A percentile compares a stretch with the other conserved stretches of the same genome.
Evolutionary conservation across 2,797 vertebrate genomes (phyloP).

Genomic region (Delichon dasypus): DNA sequence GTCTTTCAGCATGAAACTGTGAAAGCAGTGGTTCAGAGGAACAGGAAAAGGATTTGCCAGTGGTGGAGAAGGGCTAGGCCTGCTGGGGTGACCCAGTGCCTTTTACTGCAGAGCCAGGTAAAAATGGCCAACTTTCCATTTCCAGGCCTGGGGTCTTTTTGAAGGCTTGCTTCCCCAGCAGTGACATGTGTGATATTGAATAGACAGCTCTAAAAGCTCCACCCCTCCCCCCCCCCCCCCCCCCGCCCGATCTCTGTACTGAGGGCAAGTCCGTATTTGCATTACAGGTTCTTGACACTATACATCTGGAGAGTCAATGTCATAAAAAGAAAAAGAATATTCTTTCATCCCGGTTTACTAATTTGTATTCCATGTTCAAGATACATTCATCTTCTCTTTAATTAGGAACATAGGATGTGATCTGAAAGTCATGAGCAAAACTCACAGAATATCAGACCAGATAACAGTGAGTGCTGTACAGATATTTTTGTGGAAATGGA

Average conservation of each 20-base stretch:
- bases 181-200: background rate
- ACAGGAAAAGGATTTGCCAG: fast-evolving
- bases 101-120: background rate
- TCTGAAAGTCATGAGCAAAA: background rate
- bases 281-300: background rate
- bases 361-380: background rate
- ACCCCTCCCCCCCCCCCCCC: no score
- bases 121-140: background rate
- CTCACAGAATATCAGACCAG: background rate
- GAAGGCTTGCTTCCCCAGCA: background rate
- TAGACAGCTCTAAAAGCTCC: background rate
- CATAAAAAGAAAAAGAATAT: background rate
- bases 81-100: background rate
- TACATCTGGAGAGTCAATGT: background rate
- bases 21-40: background rate
- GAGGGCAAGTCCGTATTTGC: background rate
- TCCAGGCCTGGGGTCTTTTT: background rate
- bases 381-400: background rate
- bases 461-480: background rate
- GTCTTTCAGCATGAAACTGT: fast-evolving
- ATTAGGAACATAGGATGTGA: background rate
- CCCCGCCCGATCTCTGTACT: no score
- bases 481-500: background rate
- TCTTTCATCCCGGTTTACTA: background rate
- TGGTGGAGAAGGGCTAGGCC: no score